Percentiles rank a stretch among this genome's conserved stretches.
These are phyloP conservation scores for Chloroclysta siterata DNA, from an alignment of 2,888 invertebrate species.

Conservation along the genomic window DNA sequence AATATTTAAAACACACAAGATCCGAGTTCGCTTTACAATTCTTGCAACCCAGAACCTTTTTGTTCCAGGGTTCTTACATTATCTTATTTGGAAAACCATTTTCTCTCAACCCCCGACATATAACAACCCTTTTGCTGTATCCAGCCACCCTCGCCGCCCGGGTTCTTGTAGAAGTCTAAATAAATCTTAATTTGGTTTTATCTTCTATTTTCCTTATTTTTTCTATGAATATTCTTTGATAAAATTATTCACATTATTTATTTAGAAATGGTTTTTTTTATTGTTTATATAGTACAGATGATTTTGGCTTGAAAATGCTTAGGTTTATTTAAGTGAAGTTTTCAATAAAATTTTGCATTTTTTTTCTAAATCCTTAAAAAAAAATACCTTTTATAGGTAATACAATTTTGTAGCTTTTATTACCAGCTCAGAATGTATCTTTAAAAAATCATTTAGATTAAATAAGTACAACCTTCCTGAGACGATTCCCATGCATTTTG, in stretches of 20 bases:
- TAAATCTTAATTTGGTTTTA: neutral
- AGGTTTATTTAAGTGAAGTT: no score
- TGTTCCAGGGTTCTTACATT: slow-evolving; percentile 16
- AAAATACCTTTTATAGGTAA: no score
- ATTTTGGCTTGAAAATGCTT: neutral
- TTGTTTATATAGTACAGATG: no score
- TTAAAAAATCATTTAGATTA: no score
- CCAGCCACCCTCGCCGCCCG: slow-evolving; percentile 10
- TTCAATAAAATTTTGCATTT: no score
- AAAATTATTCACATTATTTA: neutral
- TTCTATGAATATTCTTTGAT: neutral
- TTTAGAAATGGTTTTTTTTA: no score
- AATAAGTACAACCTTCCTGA: no score
- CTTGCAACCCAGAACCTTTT: slow-evolving; percentile 10
- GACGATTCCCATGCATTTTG: slow-evolving; percentile 1
- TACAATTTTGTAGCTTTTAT: no score
- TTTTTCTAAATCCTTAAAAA: no score
- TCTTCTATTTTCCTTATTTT: neutral
- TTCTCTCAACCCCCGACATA: slow-evolving; percentile 3
- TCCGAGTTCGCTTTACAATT: neutral
- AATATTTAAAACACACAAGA: no score
- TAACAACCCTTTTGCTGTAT: slow-evolving; percentile 12
- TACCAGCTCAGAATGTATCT: no score
- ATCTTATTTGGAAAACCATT: slow-evolving; percentile 9
- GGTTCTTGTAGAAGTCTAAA: slow-evolving; percentile 21